Percentiles rank a stretch among this genome's conserved stretches.
phyloP scores from a whole-genome alignment of 2,113 vertebrate genomes.

The Pogona vitticeps region DNA sequence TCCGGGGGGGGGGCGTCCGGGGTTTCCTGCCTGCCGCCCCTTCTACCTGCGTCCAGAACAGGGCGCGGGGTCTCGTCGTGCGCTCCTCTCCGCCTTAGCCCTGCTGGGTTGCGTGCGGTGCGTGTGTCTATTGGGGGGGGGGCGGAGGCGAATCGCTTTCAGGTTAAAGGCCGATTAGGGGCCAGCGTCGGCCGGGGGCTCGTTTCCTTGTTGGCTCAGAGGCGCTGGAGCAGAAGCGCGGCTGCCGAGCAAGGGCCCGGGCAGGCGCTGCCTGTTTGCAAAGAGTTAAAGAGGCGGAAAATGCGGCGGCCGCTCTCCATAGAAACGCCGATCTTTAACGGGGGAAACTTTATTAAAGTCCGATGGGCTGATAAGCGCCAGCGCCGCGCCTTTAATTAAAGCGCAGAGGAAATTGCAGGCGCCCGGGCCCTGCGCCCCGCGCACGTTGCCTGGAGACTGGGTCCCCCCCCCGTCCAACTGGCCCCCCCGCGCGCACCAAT shows the following conservation, averaged over 20 bases:
- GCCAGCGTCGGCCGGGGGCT: background rate
- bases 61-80: too few species aligned
- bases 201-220: constrained; percentile 71
- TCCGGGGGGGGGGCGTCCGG: background rate
- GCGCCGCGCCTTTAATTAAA: constrained; percentile 90
- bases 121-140: too few species aligned
- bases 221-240: constrained; percentile 64
- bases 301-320: constrained; percentile 89
- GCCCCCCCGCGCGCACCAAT: background rate
- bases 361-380: constrained; percentile 86
- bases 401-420: constrained; percentile 91
- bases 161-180: background rate
- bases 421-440: constrained; percentile 59
- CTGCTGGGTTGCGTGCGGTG: background rate
- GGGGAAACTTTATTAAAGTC: constrained; percentile 89
- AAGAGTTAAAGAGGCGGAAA: constrained; percentile 91
- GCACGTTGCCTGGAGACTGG: constrained; percentile 87
- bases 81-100: background rate
- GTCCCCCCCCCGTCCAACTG: constrained; percentile 11
- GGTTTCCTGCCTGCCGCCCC: background rate
- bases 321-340: constrained; percentile 88
- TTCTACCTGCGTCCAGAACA: background rate
- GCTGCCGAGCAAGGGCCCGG: constrained; percentile 38
- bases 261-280: constrained; percentile 82
- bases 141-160: background rate